Evolutionary conservation across 2,113 vertebrate genomes (phyloP).

Genomic region (Acrocephalus kingi): DNA sequence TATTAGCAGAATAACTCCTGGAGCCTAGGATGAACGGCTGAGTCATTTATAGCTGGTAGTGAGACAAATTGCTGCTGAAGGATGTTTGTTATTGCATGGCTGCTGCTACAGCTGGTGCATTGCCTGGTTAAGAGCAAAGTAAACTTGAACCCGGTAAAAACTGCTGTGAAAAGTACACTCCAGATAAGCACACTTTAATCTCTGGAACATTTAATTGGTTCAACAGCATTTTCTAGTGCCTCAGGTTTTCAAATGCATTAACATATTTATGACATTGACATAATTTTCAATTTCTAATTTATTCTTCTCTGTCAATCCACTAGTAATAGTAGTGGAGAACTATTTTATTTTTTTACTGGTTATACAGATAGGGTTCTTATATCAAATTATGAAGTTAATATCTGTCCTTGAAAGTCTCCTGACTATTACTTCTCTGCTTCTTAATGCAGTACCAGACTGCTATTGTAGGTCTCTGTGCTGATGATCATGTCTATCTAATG

Average conservation of each 20-base stretch:
- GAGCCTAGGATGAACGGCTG: neutral
- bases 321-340: neutral
- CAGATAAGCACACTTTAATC: slow-evolving; percentile 10
- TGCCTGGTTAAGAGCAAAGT: slow-evolving; percentile 12
- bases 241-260: neutral
- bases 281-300: neutral
- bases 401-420: neutral
- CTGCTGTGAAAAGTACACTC: slow-evolving; percentile 3
- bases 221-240: neutral
- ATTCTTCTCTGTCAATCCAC: neutral
- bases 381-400: neutral
- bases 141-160: neutral
- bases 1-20: neutral
- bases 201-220: slow-evolving; percentile 23
- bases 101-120: slow-evolving; percentile 5
- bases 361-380: neutral
- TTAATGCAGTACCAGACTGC: neutral
- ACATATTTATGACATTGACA: neutral
- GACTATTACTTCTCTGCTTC: neutral
- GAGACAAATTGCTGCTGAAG: neutral
- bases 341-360: neutral
- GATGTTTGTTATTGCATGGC: neutral
- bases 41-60: neutral
- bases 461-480: neutral
- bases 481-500: neutral